Base-by-base conservation (phyloP, 2,797 vertebrate genomes). In the Rhynchotus rufescens region DNA sequence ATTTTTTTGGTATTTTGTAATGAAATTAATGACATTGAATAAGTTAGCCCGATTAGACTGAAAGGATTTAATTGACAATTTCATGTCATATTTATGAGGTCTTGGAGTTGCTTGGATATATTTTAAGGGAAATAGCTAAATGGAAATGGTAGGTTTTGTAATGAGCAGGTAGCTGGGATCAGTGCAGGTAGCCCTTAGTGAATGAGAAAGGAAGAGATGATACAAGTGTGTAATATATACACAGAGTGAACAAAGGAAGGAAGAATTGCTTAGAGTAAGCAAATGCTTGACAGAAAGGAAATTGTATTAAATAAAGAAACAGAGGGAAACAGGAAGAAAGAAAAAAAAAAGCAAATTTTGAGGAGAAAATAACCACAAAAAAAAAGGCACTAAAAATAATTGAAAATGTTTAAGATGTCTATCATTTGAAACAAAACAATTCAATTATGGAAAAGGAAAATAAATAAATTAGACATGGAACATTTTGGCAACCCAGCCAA, bases 151-250 rank as follows among this genome's bases (percentile, higher is more conserved):
- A 10, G 0, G 0, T 4, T 21, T 83, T 75, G 19, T 49, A 80
- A 65, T 61, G 45, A 75, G 56, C 67, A 47, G 42, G 49, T 52
- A 77, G 9, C 14, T 92, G 52, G 26, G 69, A 61, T 89, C 9
- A 1, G 1, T 72, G 28, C 32, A 75, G 25, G 8, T 72, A 68
- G 36, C 74, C 40, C 72, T 75, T 74, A 84, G 42, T 26, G 42
- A 92, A 66, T 44, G 21, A 8, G 52, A 88, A 84, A 82, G 65
- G 26, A 91, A 84, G n/a, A n/a, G 5, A 80, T 79, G 60, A 51
- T 30, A 36, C 6, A 56, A 62, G 2, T 7, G 26, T 1, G 0
- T 80, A 47, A 44, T 67, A 22, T 17, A 52, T 38, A 45, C 12
- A 73, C 5, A 23, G 15, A 68, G 3, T 42, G 19, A 80, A 64